Conservation (phyloP, 2,797 vertebrate species). For the Pteropus rufus region DNA sequence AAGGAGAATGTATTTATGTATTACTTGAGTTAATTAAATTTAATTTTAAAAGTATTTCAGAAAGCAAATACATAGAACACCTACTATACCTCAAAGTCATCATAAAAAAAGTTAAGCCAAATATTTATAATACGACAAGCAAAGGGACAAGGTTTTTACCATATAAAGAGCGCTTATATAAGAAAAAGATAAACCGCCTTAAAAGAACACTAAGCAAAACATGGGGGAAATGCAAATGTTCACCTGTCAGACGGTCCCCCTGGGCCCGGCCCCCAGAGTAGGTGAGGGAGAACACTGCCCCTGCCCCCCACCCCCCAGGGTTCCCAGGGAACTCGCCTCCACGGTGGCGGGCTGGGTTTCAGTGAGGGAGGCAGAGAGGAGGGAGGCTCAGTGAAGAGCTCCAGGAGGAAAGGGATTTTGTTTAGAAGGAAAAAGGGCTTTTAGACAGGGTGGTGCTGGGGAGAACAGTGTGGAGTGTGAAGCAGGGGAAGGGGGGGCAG, state of each 20-base stretch:
- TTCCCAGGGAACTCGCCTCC: neutral
- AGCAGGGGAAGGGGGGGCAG: neutral
- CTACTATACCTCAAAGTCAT: neutral
- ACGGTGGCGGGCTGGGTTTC: neutral
- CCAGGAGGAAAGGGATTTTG: neutral
- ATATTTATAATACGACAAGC: neutral
- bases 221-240: neutral
- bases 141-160: neutral
- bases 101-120: slow-evolving; percentile 26
- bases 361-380: neutral
- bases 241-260: neutral
- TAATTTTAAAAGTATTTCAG: neutral
- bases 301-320: neutral
- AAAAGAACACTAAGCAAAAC: neutral
- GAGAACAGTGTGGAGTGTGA: neutral
- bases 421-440: neutral
- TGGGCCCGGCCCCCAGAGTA: neutral
- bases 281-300: neutral
- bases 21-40: neutral
- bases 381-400: neutral
- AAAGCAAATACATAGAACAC: neutral
- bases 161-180: neutral
- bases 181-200: neutral
- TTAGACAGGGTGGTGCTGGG: neutral
- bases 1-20: neutral